Percentiles rank a stretch among this genome's conserved stretches.
phyloP scores from a whole-genome alignment of 2,113 vertebrate genomes.

The Platichthys flesus region DNA sequence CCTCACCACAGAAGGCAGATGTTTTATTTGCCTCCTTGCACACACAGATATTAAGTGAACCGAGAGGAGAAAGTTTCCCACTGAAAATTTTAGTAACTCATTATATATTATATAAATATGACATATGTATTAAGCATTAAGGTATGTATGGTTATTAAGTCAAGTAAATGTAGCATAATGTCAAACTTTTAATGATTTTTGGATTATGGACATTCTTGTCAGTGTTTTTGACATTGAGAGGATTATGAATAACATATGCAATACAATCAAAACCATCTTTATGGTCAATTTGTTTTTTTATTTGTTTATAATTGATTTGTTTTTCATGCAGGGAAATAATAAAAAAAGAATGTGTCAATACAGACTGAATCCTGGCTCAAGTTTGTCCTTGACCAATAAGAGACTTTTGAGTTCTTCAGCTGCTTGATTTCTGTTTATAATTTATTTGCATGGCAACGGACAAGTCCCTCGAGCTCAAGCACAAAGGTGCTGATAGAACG shows the following conservation, averaged over 20 bases:
- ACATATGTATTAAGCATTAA: neutral
- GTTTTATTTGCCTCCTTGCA: too few relatives aligned
- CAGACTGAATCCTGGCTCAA: constrained; percentile 8
- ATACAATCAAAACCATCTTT: neutral
- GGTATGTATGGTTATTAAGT: neutral
- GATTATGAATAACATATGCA: neutral
- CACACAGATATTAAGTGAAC: too few relatives aligned
- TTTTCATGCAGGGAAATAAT: neutral
- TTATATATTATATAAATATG: too few relatives aligned
- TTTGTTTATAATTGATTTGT: neutral
- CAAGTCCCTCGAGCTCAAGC: constrained; percentile 57
- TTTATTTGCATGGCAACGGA: constrained; percentile 68
- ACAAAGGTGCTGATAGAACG: constrained; percentile 36
- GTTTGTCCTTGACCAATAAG: constrained; percentile 33
- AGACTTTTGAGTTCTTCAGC: constrained; percentile 47
- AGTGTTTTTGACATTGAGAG: neutral
- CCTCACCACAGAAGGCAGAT: too few relatives aligned
- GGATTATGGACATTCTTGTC: neutral
- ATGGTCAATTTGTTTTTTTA: neutral
- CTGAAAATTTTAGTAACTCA: too few relatives aligned
- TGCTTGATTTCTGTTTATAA: constrained; percentile 59
- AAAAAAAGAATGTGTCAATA: neutral
- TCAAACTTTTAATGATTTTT: neutral
- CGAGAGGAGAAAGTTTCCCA: too few relatives aligned
- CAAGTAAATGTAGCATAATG: neutral